Evolutionary conservation across 1,140 invertebrate genomes (phyloP), one percentile per base, ranked within the genome.

Genomic region (Papilio polyxenes): DNA sequence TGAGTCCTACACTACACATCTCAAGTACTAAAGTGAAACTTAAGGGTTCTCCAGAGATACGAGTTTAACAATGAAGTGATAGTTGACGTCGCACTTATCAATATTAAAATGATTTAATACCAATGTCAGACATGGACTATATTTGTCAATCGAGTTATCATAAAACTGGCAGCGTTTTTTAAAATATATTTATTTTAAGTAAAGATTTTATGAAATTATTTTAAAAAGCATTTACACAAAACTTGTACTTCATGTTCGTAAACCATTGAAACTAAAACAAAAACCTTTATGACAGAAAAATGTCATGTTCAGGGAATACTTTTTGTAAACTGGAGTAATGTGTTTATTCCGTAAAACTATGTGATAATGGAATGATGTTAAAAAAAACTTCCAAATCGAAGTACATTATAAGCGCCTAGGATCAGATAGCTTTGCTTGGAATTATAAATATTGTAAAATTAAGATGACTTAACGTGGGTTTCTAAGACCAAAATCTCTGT

Each of bases 371-470:
- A 72, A 72, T 62, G 23, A 20, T 40, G 37, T 37, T 37, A 15
- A 72, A 72, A 37, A 37, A 72, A 7, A 37, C 23, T 37, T 72
- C 65, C 65, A 72, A 31, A 72, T 72, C 65, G 65, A 37, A 37
- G 65, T 72, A 72, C 11, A 72, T 72, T 72, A 15, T 72, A 72
- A 72, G 65, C 31, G 65, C 65, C 4, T 72, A 72, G 23, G 31
- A 72, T 37, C 23, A 17, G 20, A 72, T 72, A 72, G 65, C 65
- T 72, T 72, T 40, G 65, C 65, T 37, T 72, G 31, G 4, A 40
- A 40, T 13, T 69, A 31, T 15, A 4, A 31, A 37, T 15, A 37
- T 40, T 62, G n/a, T 20, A 40, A 37, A 37, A 13, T 15, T 72
- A 72, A 56, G 53, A 17, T 31, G 62, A 31, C 4, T 31, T 65